Conservation (phyloP, 2,888 invertebrate genomes). For the Melinaea marsaeus region DNA sequence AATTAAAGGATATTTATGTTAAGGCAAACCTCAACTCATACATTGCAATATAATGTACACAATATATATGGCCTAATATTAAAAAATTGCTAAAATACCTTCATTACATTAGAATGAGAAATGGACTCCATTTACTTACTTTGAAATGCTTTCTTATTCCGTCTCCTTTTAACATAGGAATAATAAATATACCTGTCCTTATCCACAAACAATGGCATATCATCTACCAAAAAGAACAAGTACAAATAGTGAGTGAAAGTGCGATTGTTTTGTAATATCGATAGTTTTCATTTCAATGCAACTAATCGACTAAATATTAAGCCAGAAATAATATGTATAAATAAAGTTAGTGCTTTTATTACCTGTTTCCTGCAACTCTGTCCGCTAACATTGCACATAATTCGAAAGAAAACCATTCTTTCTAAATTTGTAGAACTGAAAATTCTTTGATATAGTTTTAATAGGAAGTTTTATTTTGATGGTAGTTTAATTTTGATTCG, state of each 20-base stretch:
- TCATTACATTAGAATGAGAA: slow-evolving; percentile 25
- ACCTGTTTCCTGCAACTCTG: no score
- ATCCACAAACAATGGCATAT: slow-evolving; percentile 73
- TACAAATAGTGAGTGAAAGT: slow-evolving; percentile 47
- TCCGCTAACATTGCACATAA: no score
- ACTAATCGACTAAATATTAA: no score
- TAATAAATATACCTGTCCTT: slow-evolving; percentile 50
- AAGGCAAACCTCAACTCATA: neutral
- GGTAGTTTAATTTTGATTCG: no score
- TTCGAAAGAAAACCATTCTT: no score
- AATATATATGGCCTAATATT: neutral
- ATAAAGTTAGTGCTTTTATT: no score
- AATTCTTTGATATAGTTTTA: no score
- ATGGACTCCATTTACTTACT: slow-evolving; percentile 25
- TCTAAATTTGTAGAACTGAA: no score
- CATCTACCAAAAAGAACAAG: slow-evolving; percentile 67
- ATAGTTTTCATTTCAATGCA: slow-evolving; percentile 33
- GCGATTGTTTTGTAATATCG: slow-evolving; percentile 49
- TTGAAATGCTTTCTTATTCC: slow-evolving; percentile 31
- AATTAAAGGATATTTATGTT: neutral
- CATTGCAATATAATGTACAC: neutral
- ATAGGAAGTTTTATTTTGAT: no score
- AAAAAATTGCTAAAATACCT: slow-evolving; percentile 22
- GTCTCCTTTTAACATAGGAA: slow-evolving; percentile 45
- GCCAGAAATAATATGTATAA: no score